A percentile compares a stretch with the other conserved stretches of the same genome.
Evolutionary conservation across 2,113 vertebrate species (phyloP).

Genomic region (Pelecanoides urinatrix): DNA sequence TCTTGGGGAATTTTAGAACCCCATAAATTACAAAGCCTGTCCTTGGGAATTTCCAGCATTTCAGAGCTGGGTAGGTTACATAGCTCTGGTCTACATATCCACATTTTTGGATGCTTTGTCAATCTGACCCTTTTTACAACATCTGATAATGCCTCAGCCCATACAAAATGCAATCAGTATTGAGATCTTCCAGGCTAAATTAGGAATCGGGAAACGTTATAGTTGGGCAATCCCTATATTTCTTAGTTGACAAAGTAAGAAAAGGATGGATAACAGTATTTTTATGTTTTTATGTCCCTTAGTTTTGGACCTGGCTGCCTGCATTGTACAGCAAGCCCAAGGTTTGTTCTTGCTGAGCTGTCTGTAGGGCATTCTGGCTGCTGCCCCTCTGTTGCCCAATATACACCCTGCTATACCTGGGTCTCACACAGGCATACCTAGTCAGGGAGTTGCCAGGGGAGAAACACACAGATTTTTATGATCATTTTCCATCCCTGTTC

Average conservation of each 20-base stretch:
- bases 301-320: neutral
- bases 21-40: neutral
- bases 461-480: neutral
- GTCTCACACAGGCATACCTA: neutral
- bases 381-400: neutral
- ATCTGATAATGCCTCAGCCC: neutral
- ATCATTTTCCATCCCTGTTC: neutral
- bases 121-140: neutral
- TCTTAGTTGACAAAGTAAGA: neutral
- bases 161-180: neutral
- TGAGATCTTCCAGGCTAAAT: neutral
- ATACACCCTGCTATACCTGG: neutral
- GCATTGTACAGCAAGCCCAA: neutral
- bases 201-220: neutral
- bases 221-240: neutral
- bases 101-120: slow-evolving; percentile 3
- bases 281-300: neutral
- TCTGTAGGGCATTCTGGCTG: neutral
- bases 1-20: neutral
- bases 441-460: neutral
- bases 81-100: neutral
- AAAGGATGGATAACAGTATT: neutral
- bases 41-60: neutral
- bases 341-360: neutral
- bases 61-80: neutral